phyloP scores from a whole-genome alignment of 1,140 invertebrate species.

The Euwallacea fornicatus region DNA sequence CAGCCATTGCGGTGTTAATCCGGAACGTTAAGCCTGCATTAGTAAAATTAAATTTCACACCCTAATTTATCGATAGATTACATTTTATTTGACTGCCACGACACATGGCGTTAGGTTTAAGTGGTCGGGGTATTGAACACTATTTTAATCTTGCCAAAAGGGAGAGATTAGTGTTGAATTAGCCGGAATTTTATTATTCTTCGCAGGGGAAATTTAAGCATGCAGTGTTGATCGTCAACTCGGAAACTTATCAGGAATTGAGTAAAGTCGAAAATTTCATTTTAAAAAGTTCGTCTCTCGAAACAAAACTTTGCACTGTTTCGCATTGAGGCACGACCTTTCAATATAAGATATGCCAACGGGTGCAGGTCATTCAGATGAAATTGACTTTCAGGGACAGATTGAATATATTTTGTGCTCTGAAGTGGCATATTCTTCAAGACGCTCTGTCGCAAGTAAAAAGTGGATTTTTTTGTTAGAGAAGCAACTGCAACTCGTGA shows the following conservation, averaged over 20 bases:
- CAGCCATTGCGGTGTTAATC: conserved; percentile 46
- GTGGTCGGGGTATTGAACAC: conserved; percentile 3
- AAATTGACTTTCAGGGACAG: conserved; percentile 8
- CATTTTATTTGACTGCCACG: conserved; percentile 48
- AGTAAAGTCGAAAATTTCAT: conserved; percentile 11
- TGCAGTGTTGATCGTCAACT: conserved; percentile 1
- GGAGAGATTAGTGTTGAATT: neutral
- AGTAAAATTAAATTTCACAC: conserved; percentile 49
- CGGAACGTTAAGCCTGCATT: conserved; percentile 46
- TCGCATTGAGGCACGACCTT: conserved; percentile 14
- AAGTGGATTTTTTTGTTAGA: too few relatives aligned
- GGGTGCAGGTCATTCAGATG: conserved; percentile 8
- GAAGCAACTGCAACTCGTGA: too few relatives aligned
- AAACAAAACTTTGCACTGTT: conserved; percentile 13
- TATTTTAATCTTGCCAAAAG: neutral
- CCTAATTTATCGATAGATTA: conserved; percentile 50
- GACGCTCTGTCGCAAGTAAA: neutral
- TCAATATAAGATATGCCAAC: conserved; percentile 9
- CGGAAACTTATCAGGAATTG: conserved; percentile 10
- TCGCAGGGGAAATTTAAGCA: conserved; percentile 2
- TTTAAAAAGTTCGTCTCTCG: conserved; percentile 13
- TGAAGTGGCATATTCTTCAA: neutral
- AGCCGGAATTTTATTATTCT: neutral
- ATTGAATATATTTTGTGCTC: conserved; percentile 8
- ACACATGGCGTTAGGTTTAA: conserved; percentile 43